These are phyloP conservation scores for Spea bombifrons DNA, from an alignment of 2,113 vertebrate species.

Conservation along the genomic window DNA sequence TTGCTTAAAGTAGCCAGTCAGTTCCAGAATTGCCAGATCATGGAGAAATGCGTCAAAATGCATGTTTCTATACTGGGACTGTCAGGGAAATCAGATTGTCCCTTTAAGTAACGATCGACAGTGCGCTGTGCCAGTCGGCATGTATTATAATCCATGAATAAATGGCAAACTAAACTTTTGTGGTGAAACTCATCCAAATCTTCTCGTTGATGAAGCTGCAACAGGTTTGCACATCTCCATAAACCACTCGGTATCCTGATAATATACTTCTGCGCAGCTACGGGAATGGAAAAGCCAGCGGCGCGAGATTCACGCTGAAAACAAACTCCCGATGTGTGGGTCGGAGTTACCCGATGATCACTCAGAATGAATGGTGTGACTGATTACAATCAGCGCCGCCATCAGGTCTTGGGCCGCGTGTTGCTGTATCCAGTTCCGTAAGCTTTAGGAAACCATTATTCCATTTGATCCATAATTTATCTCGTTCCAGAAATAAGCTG, in stretches of 20 bases:
- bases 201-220: background rate
- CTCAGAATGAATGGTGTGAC: constrained; percentile 33
- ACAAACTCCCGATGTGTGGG: background rate
- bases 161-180: background rate
- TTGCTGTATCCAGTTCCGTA: constrained; percentile 9
- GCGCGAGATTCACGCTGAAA: background rate
- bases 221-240: background rate
- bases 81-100: no score
- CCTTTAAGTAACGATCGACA: no score
- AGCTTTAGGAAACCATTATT: constrained; percentile 15
- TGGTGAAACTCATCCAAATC: background rate
- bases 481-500: constrained; percentile 8
- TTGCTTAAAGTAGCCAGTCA: no score
- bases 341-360: constrained; percentile 7
- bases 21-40: no score
- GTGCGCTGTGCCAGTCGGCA: background rate
- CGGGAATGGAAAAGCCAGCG: background rate
- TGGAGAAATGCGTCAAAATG: no score
- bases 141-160: background rate
- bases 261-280: background rate
- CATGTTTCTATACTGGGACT: no score
- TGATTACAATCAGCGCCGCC: constrained; percentile 39
- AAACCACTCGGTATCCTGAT: background rate
- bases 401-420: background rate
- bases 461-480: constrained; percentile 38